A percentile compares a stretch with the other conserved stretches of the same genome.
phyloP scores from a whole-genome alignment of 2,888 invertebrate genomes.

The Plebejus anna region DNA sequence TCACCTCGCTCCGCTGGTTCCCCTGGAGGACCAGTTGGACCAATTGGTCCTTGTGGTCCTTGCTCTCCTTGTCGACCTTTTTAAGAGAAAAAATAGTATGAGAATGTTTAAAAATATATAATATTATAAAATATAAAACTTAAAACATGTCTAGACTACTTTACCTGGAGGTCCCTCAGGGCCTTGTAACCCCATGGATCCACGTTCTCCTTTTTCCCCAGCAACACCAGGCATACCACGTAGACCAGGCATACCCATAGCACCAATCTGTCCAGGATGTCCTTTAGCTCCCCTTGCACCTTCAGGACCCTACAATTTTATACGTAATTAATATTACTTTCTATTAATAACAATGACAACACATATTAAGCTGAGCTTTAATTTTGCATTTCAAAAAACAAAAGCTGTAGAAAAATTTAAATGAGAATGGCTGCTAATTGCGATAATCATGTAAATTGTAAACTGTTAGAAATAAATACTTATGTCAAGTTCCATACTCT shows the following conservation, averaged over 20 bases:
- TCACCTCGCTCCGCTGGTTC: slow-evolving; percentile 91
- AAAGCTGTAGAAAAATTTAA: too few relatives aligned
- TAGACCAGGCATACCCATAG: slow-evolving; percentile 85
- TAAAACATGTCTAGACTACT: not conserved
- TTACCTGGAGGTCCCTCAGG: slow-evolving; percentile 87
- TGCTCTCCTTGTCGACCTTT: slow-evolving; percentile 85
- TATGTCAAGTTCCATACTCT: too few relatives aligned
- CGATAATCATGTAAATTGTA: too few relatives aligned
- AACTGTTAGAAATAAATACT: too few relatives aligned
- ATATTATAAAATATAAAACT: not conserved
- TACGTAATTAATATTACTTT: too few relatives aligned
- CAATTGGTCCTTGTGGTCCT: slow-evolving; percentile 87
- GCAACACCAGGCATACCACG: slow-evolving; percentile 83
- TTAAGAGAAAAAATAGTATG: not conserved
- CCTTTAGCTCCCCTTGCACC: slow-evolving; percentile 86
- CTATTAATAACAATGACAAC: too few relatives aligned
- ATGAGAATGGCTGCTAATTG: too few relatives aligned
- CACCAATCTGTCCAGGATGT: slow-evolving; percentile 84
- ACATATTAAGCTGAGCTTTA: too few relatives aligned
- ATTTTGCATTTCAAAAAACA: too few relatives aligned
- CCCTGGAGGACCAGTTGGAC: slow-evolving; percentile 87
- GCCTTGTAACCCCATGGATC: slow-evolving; percentile 83
- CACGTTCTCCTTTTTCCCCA: slow-evolving; percentile 89
- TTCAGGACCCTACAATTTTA: slow-evolving; percentile 77
- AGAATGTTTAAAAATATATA: slow-evolving; percentile 27